Evolutionary conservation across 2,888 invertebrate species (phyloP).

Genomic region (Orthosia gothica): DNA sequence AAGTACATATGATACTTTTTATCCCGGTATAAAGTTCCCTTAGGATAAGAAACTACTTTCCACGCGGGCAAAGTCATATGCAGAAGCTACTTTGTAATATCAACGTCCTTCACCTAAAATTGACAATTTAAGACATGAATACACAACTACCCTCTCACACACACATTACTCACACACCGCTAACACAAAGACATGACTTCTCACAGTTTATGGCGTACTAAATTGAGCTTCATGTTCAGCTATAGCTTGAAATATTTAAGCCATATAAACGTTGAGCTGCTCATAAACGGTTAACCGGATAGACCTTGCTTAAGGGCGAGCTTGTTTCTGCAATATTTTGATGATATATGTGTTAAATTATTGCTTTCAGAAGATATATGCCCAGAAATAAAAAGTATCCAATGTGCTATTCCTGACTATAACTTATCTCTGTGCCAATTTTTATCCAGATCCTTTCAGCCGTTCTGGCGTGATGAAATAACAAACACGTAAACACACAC

Average conservation of each 20-base stretch:
- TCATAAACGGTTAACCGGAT: slow-evolving; percentile 69
- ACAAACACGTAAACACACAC: no score
- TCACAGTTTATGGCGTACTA: slow-evolving; percentile 50
- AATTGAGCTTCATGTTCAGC: slow-evolving; percentile 39
- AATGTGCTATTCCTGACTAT: no score
- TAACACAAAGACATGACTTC: slow-evolving; percentile 17
- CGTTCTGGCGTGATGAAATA: no score
- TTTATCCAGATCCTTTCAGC: no score
- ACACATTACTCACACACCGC: slow-evolving; percentile 13
- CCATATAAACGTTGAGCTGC: slow-evolving; percentile 47
- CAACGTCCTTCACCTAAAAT: not conserved
- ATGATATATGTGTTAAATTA: not conserved
- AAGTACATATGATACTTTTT: no score
- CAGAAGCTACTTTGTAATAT: no score
- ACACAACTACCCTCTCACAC: not conserved
- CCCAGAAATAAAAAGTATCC: no score
- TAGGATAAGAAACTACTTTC: no score
- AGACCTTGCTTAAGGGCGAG: slow-evolving; percentile 61
- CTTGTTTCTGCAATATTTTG: not conserved
- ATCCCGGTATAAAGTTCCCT: no score
- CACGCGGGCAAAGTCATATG: no score
- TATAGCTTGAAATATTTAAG: slow-evolving; percentile 59
- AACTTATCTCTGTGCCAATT: no score
- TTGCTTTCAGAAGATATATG: not conserved
- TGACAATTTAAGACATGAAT: slow-evolving; percentile 18